Evolutionary conservation across 2,113 vertebrate genomes (phyloP).

Genomic region (Periophthalmodon schlosseri): DNA sequence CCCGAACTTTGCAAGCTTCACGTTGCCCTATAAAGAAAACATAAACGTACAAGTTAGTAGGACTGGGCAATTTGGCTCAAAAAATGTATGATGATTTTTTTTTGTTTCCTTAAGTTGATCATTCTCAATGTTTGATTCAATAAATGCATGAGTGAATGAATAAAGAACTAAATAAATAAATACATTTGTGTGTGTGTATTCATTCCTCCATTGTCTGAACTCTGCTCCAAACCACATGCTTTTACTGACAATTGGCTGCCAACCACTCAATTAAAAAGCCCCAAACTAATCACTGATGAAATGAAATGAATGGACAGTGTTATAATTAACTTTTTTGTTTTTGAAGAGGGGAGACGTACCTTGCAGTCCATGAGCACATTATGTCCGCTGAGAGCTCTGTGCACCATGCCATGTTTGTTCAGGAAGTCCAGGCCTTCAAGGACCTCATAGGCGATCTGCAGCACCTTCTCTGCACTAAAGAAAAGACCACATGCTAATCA

Average conservation of each 20-base stretch:
- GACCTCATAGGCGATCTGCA: conserved; percentile 88
- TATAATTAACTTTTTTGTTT: neutral
- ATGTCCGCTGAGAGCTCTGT: conserved; percentile 87
- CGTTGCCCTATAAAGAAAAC: conserved; percentile 79
- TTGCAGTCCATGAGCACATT: conserved; percentile 91
- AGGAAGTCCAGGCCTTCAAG: conserved; percentile 92
- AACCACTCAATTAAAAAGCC: no score
- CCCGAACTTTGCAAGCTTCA: conserved; percentile 96
- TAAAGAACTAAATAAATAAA: no score
- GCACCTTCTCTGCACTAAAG: conserved; percentile 81
- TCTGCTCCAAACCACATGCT: no score
- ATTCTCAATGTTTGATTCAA: no score
- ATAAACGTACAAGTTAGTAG: conserved; percentile 10
- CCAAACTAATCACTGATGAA: no score
- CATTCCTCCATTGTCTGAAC: no score
- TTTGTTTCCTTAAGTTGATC: no score
- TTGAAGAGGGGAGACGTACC: conserved; percentile 70
- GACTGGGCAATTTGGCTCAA: neutral
- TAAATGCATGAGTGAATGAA: no score
- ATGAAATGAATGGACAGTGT: neutral
- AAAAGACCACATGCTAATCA: conserved; percentile 25
- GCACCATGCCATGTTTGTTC: conserved; percentile 93
- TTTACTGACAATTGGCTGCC: no score
- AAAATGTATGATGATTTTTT: no score
- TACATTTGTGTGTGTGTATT: no score